Conservation (phyloP, 2,888 invertebrate genomes). For the Lycocerus yunnanus region DNA sequence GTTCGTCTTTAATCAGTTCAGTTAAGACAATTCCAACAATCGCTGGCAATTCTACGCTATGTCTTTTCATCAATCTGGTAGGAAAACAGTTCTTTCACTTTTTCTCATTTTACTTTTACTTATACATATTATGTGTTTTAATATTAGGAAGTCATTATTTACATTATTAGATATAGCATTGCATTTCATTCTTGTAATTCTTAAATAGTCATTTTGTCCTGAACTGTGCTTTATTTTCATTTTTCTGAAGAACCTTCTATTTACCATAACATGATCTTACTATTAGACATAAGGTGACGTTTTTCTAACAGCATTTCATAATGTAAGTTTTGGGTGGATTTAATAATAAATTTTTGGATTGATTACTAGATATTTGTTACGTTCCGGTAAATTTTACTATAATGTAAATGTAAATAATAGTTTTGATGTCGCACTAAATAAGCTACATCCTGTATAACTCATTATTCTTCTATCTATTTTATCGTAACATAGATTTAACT, state of each 20-base stretch:
- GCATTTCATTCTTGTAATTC: neutral
- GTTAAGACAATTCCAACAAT: neutral
- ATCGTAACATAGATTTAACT: neutral
- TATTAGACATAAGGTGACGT: too few species aligned
- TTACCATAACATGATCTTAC: neutral
- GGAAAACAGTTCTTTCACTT: constrained; percentile 2
- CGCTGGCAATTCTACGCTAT: constrained; percentile 2
- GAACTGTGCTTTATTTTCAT: neutral
- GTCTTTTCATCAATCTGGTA: constrained; percentile 5
- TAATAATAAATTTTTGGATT: neutral
- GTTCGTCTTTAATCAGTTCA: constrained; percentile 3
- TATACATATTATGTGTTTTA: neutral
- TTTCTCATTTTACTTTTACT: neutral
- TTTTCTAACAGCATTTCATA: too few species aligned
- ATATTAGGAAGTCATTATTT: neutral
- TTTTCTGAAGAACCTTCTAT: neutral
- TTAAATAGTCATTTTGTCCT: neutral
- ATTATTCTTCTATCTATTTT: neutral
- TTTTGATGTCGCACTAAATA: neutral
- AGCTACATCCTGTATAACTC: neutral
- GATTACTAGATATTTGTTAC: neutral
- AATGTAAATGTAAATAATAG: neutral
- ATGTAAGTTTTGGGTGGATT: neutral
- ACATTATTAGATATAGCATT: neutral
- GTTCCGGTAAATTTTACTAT: neutral